phyloP scores from a whole-genome alignment of 2,113 vertebrate species.

The Nematolebias whitei region DNA sequence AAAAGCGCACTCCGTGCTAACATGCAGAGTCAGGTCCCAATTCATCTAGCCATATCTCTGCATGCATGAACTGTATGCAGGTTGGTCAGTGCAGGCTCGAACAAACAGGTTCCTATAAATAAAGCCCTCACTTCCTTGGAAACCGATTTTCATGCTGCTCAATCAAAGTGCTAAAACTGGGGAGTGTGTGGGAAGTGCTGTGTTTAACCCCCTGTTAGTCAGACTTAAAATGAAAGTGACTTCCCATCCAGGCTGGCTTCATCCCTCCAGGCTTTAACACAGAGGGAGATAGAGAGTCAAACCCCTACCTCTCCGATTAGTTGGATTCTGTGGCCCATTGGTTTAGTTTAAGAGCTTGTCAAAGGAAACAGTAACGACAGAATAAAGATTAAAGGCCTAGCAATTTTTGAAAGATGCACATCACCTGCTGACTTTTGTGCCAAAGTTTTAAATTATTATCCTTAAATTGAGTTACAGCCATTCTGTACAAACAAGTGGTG shows the following conservation, averaged over 20 bases:
- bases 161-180: slow-evolving; percentile 39
- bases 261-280: slow-evolving; percentile 29
- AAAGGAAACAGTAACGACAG: slow-evolving; percentile 5
- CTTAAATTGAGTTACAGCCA: too few species aligned
- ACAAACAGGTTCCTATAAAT: slow-evolving; percentile 28
- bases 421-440: too few species aligned
- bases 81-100: slow-evolving; percentile 17
- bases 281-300: slow-evolving; percentile 14
- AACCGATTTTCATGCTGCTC: slow-evolving; percentile 49
- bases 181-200: slow-evolving; percentile 60
- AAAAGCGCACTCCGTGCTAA: slow-evolving; percentile 12
- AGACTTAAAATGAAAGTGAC: slow-evolving; percentile 11
- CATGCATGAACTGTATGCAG: slow-evolving; percentile 29
- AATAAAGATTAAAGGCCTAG: slow-evolving; percentile 2
- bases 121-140: slow-evolving; percentile 41
- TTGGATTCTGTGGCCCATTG: slow-evolving; percentile 14
- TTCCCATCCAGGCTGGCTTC: slow-evolving; percentile 25
- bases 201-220: slow-evolving; percentile 28
- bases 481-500: too few species aligned
- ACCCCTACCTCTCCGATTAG: slow-evolving; percentile 2
- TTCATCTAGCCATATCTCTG: slow-evolving; percentile 28
- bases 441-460: too few species aligned
- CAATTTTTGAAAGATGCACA: not conserved
- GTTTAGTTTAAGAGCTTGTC: not conserved
- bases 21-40: slow-evolving; percentile 28